phyloP scores from a whole-genome alignment of 53 echinoderm and acorn worm species.

The Patiria pectinifera region DNA sequence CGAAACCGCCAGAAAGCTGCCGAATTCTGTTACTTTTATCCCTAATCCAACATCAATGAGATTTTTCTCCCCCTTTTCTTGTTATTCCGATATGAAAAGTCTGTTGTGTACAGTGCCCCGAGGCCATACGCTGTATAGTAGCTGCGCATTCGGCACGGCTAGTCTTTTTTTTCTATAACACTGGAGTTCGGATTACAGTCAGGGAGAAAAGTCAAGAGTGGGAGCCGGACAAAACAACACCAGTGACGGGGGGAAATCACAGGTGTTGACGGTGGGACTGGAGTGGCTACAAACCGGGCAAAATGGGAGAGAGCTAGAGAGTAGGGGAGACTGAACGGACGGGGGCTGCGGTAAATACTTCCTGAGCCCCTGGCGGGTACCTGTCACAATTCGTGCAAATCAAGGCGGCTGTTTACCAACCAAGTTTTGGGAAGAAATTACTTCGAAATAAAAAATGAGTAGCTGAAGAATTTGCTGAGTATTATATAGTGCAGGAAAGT shows the following conservation, averaged over 20 bases:
- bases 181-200: conserved; percentile 4
- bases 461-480: too few relatives aligned
- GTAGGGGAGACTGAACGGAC: conserved; percentile 3
- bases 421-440: neutral
- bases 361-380: neutral
- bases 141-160: neutral
- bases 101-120: neutral
- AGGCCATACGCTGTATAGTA: conserved; percentile 18
- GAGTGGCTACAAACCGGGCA: neutral
- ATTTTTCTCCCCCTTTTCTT: neutral
- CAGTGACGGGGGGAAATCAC: conserved; percentile 6
- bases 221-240: neutral
- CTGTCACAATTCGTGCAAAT: conserved; percentile 1
- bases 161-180: neutral
- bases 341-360: conserved; percentile 45
- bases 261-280: conserved; percentile 33
- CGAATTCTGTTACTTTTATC: conserved; percentile 54
- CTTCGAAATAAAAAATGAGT: neutral
- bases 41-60: conserved; percentile 5
- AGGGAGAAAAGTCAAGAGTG: conserved; percentile 21
- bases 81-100: conserved; percentile 9
- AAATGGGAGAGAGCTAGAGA: neutral
- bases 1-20: conserved; percentile 51
- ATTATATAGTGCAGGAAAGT: too few relatives aligned
- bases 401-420: conserved; percentile 21